Evolutionary conservation across 37 sponge, comb jelly and placozoan genomes (phyloP).

Genomic region (Hormiphora californensis): DNA sequence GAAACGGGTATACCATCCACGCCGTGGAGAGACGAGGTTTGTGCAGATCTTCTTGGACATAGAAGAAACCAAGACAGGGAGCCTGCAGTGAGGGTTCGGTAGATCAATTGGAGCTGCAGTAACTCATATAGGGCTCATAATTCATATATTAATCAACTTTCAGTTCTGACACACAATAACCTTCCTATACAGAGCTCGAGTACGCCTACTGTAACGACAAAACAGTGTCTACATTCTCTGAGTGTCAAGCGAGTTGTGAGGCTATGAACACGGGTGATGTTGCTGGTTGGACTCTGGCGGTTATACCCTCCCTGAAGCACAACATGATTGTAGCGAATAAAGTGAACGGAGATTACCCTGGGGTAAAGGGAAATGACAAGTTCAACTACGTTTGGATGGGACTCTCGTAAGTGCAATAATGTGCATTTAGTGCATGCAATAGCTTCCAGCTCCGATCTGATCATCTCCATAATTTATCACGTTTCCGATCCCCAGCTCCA

Average conservation of each 20-base stretch:
- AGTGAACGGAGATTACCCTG: background rate
- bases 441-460: too few relatives aligned
- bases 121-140: too few relatives aligned
- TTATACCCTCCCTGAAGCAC: background rate
- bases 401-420: too few relatives aligned
- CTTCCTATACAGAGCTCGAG: too few relatives aligned
- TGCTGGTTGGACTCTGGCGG: constrained; percentile 25
- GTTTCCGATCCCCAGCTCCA: background rate
- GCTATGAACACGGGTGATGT: background rate
- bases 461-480: background rate
- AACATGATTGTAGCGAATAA: background rate
- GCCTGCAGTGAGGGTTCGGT: too few relatives aligned
- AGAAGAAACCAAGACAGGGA: too few relatives aligned
- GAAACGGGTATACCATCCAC: background rate
- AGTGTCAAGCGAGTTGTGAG: background rate
- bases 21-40: too few relatives aligned
- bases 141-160: too few relatives aligned
- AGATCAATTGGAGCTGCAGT: too few relatives aligned
- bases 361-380: constrained; percentile 10
- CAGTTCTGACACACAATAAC: too few relatives aligned
- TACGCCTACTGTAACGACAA: background rate
- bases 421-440: too few relatives aligned
- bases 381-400: constrained; percentile 42
- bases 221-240: background rate
- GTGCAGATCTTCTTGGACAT: too few relatives aligned